phyloP scores from a whole-genome alignment of 92 coral and sea anemone species.

The Epizoanthus stellaris region DNA sequence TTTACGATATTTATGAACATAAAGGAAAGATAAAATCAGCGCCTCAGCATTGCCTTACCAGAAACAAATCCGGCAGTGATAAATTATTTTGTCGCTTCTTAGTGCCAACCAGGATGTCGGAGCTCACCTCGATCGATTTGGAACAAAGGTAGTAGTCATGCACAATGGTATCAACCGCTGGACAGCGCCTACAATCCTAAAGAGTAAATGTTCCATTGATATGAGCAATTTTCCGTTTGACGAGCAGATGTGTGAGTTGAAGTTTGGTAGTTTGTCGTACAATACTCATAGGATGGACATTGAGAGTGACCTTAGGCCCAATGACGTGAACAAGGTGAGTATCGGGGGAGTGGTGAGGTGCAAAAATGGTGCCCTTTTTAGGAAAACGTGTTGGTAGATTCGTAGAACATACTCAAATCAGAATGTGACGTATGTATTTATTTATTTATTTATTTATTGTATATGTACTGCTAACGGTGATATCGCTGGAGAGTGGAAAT shows the following conservation, averaged over 20 bases:
- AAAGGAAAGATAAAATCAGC: too few species aligned
- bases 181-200: constrained; percentile 41
- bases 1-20: too few species aligned
- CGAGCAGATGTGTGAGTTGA: constrained; percentile 29
- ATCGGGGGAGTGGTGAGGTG: neutral
- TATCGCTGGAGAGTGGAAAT: too few species aligned
- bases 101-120: constrained; percentile 16
- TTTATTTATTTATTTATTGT: too few species aligned
- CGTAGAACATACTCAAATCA: too few species aligned
- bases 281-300: constrained; percentile 25
- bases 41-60: too few species aligned
- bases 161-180: constrained; percentile 36
- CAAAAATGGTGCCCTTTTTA: neutral
- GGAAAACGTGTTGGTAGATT: too few species aligned
- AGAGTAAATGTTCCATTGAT: constrained; percentile 32
- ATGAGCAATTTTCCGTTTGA: constrained; percentile 38
- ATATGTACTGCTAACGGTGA: too few species aligned
- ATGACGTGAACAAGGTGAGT: constrained; percentile 28
- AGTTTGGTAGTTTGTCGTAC: constrained; percentile 31
- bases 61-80: too few species aligned
- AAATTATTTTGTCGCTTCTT: neutral
- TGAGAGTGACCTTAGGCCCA: constrained; percentile 26
- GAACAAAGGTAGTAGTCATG: constrained; percentile 35
- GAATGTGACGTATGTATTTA: too few species aligned
- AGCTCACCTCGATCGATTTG: constrained; percentile 7